Evolutionary conservation across 2,888 invertebrate genomes (phyloP).

Genomic region (Disparrhopalites patrizii): DNA sequence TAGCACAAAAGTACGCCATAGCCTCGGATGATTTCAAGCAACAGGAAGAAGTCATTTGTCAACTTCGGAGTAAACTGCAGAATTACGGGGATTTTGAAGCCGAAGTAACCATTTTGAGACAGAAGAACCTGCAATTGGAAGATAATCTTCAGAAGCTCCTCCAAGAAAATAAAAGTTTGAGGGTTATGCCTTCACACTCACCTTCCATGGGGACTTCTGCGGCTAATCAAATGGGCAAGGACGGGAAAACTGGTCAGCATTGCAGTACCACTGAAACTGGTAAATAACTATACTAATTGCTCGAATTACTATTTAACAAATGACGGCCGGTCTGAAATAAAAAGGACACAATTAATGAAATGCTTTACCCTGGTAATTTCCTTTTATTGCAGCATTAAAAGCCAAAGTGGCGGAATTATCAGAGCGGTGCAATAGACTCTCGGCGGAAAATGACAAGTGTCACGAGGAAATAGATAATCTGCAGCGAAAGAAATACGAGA

Average conservation of each 20-base stretch:
- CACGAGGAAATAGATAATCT: conserved; percentile 6
- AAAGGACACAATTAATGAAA: too few relatives aligned
- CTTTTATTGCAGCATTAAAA: conserved; percentile 16
- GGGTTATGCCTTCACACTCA: not conserved
- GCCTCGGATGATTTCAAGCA: conserved; percentile 27
- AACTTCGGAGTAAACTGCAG: conserved; percentile 11
- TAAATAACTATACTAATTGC: not conserved
- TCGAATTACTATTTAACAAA: too few relatives aligned
- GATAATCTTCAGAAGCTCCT: conserved; percentile 17
- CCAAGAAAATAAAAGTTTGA: conserved; percentile 18
- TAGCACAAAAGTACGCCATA: conserved; percentile 22
- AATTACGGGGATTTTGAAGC: conserved; percentile 7
- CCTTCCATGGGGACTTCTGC: not conserved
- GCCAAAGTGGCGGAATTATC: conserved; percentile 12
- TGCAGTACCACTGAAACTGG: conserved; percentile 14
- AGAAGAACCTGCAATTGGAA: conserved; percentile 20
- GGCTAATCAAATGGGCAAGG: too few relatives aligned
- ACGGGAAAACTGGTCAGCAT: not conserved
- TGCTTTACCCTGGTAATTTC: too few relatives aligned
- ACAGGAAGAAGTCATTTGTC: conserved; percentile 27
- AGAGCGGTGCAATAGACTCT: conserved; percentile 15
- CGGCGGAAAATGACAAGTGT: conserved; percentile 8
- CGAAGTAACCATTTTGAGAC: conserved; percentile 2
- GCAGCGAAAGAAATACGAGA: not conserved
- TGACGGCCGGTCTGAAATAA: too few relatives aligned